Base-by-base conservation (phyloP, 2,888 invertebrate species). In the Scelioninae gen. 1 region DNA sequence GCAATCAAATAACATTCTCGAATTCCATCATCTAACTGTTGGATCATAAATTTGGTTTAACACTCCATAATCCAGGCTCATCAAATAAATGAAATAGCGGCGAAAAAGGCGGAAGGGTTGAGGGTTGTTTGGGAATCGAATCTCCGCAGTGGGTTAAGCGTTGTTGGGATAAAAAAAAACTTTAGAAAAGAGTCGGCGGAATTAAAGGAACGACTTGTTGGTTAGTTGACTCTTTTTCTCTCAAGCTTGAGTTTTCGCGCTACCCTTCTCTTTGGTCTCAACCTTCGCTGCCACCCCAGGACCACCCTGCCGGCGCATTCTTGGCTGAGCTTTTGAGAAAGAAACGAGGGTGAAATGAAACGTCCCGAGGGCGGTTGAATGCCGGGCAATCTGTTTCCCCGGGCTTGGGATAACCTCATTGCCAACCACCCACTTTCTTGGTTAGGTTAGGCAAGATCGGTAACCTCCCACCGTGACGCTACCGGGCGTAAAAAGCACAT, bases 351-450 rank as follows among this genome's bases (percentile, higher is more conserved):
- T 92, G 93, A 93, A 93, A 77, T 77, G 93, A 75, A 83, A 77
- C 77, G 84, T 82, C 82, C 93, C 93, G 92, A 93, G 92, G 93
- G 92, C 92, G 93, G 93, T 92, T 93, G 93, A 90, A 90, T 89
- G 87, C 88, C 86, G 88, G 83, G 91, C 91, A 91, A 93, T 92
- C 90, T 90, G 91, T 90, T 91, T 89, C 87, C 90, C 88, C 86
- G 88, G 86, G 85, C 53, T 49, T 45, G 90, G 93, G 92, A 93
- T 93, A 92, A 93, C 92, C 93, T 91, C 82, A 71, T 85, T 82
- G 79, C 87, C 86, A 85, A 84, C 86, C 82, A 78, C 85, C 83
- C 78, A 75, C 79, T 71, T 83, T 82, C 82, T 82, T 74, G 82
- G 82, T 82, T 77, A 83, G 80, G 85, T 82, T 85, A 85, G 86